Percentiles rank a stretch among this genome's conserved stretches.
These are phyloP conservation scores for Eupithecia vulgata DNA, from an alignment of 2,888 invertebrate species.

Conservation along the genomic window DNA sequence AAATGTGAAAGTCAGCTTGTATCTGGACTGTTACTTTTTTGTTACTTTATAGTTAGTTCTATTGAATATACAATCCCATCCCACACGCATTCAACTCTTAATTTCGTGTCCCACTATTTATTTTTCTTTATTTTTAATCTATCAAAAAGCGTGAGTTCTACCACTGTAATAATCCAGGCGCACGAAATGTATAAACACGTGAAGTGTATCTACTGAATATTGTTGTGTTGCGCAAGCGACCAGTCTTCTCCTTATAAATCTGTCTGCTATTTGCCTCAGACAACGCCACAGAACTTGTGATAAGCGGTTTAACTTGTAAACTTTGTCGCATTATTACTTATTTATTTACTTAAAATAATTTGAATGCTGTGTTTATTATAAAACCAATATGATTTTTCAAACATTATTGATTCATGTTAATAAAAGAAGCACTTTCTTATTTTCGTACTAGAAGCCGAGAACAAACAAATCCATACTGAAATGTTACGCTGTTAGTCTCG, in stretches of 20 bases:
- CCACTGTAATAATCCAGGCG: neutral
- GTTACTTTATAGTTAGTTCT: too few species aligned
- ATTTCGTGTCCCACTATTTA: too few species aligned
- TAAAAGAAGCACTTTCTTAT: neutral
- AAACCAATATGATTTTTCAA: neutral
- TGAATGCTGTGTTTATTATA: neutral
- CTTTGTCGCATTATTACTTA: neutral
- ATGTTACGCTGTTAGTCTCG: neutral
- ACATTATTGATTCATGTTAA: neutral
- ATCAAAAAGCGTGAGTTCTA: neutral
- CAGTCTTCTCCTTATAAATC: neutral
- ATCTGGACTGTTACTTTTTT: too few species aligned
- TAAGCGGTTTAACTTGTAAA: neutral
- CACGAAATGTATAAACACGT: neutral
- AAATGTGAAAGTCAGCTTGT: too few species aligned
- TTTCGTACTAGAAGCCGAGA: neutral
- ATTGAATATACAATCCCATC: too few species aligned
- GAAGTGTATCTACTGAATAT: neutral
- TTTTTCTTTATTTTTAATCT: neutral
- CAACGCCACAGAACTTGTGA: neutral
- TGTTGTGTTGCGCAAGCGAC: neutral
- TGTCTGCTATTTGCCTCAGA: constrained; percentile 7
- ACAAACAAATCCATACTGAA: too few species aligned
- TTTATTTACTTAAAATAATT: neutral
- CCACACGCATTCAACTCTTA: too few species aligned